Conservation (phyloP, 2,113 vertebrate genomes). For the Hippolais icterina region DNA sequence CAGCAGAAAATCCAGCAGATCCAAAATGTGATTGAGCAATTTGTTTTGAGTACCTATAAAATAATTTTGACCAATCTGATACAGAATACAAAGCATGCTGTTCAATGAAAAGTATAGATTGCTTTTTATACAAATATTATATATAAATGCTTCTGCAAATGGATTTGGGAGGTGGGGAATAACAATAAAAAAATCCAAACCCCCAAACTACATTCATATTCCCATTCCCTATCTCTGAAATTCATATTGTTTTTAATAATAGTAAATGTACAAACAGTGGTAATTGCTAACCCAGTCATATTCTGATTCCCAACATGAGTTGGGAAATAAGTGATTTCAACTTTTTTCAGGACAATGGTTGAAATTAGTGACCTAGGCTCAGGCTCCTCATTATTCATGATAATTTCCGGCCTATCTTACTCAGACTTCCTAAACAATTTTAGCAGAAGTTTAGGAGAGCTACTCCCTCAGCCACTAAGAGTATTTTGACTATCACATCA, state of each 20-base stretch:
- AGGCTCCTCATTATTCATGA: not conserved
- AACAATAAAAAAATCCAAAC: not conserved
- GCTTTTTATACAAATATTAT: not conserved
- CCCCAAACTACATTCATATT: not conserved
- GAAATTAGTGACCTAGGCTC: not conserved
- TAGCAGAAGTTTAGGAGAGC: not conserved
- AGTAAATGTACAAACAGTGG: not conserved
- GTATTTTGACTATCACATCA: not conserved
- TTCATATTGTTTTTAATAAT: not conserved
- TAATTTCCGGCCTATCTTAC: not conserved
- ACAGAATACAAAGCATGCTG: not conserved
- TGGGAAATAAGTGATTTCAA: not conserved
- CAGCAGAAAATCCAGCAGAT: not conserved
- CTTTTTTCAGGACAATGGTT: not conserved
- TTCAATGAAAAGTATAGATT: not conserved
- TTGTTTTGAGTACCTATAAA: not conserved
- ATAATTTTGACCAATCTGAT: not conserved
- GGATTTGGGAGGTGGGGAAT: not conserved
- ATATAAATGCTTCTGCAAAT: not conserved
- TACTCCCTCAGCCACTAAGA: fast-evolving
- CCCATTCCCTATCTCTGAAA: not conserved
- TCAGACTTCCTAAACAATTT: not conserved
- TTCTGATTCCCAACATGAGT: not conserved
- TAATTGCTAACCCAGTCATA: not conserved
- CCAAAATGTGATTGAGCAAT: not conserved